Evolutionary conservation across 2,113 vertebrate species (phyloP).

Genomic region (Sebastes schlegelii): DNA sequence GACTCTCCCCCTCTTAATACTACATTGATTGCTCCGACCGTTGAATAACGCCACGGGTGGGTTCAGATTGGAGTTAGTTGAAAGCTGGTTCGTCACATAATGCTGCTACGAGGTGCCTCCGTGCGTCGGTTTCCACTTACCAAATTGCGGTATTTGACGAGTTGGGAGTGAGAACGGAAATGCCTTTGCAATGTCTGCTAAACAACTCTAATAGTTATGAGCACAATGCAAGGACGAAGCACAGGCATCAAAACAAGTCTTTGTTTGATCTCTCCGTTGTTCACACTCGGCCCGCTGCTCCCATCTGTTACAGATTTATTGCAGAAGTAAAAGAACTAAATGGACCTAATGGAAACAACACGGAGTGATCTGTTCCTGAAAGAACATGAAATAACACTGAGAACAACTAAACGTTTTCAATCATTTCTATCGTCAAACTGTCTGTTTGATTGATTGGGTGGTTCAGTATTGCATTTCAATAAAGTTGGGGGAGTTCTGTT

Average conservation of each 20-base stretch:
- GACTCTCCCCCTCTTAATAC: too few species aligned
- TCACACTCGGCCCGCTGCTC: neutral
- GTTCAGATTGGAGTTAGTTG: too few species aligned
- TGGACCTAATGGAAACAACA: slow-evolving; percentile 13
- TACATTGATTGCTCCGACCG: too few species aligned
- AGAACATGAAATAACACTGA: neutral
- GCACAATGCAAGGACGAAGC: neutral
- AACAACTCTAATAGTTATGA: neutral
- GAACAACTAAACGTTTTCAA: neutral
- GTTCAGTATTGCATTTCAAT: neutral
- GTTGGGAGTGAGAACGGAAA: too few species aligned
- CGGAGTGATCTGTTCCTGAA: neutral
- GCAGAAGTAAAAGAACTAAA: neutral
- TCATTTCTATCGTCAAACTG: neutral
- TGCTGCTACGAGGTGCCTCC: too few species aligned
- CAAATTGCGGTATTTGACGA: too few species aligned
- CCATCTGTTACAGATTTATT: slow-evolving; percentile 36
- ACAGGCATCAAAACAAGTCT: neutral
- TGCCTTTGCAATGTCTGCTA: neutral
- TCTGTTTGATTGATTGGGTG: neutral
- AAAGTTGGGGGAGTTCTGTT: neutral
- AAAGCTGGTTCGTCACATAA: too few species aligned
- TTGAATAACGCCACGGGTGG: too few species aligned
- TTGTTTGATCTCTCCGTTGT: neutral
- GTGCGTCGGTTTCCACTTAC: too few species aligned